Evolutionary conservation across 2,113 vertebrate species (phyloP).

Genomic region (Leptobrachium leishanense): DNA sequence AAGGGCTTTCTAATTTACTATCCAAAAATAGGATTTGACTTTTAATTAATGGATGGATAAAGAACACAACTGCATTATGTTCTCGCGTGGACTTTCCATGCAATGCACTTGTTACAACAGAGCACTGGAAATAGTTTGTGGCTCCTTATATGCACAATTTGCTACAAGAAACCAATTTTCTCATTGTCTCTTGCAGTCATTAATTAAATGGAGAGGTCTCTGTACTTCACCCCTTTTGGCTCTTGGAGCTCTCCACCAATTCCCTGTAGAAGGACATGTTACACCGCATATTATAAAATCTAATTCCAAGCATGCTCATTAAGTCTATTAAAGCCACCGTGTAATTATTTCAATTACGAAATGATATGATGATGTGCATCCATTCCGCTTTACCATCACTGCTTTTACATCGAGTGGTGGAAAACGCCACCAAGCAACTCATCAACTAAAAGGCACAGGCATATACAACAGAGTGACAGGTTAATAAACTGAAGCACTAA

Average conservation of each 20-base stretch:
- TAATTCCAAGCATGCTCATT: not conserved
- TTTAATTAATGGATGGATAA: too few relatives aligned
- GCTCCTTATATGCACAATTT: too few relatives aligned
- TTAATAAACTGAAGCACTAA: slow-evolving; percentile 34
- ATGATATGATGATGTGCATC: not conserved
- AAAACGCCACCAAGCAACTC: not conserved
- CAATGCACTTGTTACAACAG: too few relatives aligned
- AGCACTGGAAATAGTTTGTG: too few relatives aligned
- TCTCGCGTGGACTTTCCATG: too few relatives aligned
- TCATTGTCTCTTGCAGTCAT: too few relatives aligned
- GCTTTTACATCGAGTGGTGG: not conserved
- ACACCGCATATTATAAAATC: not conserved
- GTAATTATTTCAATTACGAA: not conserved
- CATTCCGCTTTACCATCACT: not conserved
- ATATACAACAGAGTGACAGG: slow-evolving; percentile 14
- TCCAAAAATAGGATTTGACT: too few relatives aligned
- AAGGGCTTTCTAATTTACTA: too few relatives aligned
- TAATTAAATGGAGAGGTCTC: too few relatives aligned
- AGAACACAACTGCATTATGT: too few relatives aligned
- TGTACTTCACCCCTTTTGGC: too few relatives aligned
- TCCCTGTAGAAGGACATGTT: not conserved
- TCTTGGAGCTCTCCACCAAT: not conserved
- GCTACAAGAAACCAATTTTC: too few relatives aligned
- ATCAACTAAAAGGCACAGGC: not conserved
- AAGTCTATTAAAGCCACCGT: not conserved